These are phyloP conservation scores for Nymphalis c-album DNA, from an alignment of 2,888 invertebrate species.

Conservation along the genomic window DNA sequence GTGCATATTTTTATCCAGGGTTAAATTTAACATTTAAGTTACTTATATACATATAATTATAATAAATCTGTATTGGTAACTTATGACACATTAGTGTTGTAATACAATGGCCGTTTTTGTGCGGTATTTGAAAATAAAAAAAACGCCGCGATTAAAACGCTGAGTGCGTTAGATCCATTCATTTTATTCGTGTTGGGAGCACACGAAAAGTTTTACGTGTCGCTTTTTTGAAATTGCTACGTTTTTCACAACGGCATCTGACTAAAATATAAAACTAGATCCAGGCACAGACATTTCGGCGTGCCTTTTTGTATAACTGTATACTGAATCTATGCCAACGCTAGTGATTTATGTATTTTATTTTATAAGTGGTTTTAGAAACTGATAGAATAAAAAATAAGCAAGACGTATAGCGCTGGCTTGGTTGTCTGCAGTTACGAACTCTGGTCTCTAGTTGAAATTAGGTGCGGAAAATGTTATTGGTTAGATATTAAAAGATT, in stretches of 20 bases:
- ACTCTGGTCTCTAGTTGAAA: not conserved
- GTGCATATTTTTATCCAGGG: no score
- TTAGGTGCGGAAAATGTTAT: not conserved
- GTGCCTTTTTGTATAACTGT: slow-evolving; percentile 29
- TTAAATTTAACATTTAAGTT: no score
- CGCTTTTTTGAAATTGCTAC: slow-evolving; percentile 44
- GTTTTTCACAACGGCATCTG: slow-evolving; percentile 42
- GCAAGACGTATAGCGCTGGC: not conserved
- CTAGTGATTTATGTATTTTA: slow-evolving; percentile 31
- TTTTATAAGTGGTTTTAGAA: slow-evolving; percentile 34
- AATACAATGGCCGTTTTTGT: not conserved
- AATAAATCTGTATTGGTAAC: no score
- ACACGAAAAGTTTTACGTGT: slow-evolving; percentile 42
- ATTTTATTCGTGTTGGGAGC: slow-evolving; percentile 38
- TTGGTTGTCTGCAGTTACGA: not conserved
- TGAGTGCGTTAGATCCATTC: slow-evolving; percentile 35
- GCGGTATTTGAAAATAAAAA: not conserved
- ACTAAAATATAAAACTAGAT: slow-evolving; percentile 39
- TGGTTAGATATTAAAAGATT: no score
- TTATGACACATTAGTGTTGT: no score
- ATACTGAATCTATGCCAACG: slow-evolving; percentile 32
- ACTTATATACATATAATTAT: no score
- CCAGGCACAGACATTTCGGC: slow-evolving; percentile 28
- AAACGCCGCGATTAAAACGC: slow-evolving; percentile 28
- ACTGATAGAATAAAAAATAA: slow-evolving; percentile 10